These are phyloP conservation scores for Eulemur rubriventer DNA, from an alignment of 2,797 vertebrate species.

Conservation along the genomic window DNA sequence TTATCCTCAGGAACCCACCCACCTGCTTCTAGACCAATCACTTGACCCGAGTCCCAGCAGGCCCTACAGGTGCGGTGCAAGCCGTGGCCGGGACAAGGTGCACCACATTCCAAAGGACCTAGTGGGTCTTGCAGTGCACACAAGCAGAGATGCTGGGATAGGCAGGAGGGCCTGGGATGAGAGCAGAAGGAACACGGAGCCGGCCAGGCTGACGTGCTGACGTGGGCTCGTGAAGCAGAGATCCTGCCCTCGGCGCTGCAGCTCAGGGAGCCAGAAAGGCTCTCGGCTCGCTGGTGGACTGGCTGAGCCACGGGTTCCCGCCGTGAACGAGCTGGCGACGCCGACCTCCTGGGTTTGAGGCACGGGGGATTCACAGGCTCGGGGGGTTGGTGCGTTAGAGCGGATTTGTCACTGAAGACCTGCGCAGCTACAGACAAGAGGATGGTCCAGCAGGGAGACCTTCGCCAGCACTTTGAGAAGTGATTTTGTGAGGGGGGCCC, in stretches of 20 bases:
- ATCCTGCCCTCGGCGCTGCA: too few relatives aligned
- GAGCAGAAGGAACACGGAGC: not conserved
- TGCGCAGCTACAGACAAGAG: rapidly evolving
- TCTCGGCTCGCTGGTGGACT: too few relatives aligned
- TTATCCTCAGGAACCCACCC: not conserved
- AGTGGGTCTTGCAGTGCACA: rapidly evolving
- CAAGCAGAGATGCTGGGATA: not conserved
- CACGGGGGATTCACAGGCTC: too few relatives aligned
- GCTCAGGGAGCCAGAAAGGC: not conserved
- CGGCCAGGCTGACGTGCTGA: not conserved
- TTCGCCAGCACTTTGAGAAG: not conserved
- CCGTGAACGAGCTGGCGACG: too few relatives aligned
- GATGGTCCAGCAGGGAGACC: not conserved
- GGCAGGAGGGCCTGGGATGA: too few relatives aligned
- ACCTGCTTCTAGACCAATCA: not conserved
- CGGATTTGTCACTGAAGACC: not conserved
- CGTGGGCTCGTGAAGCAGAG: not conserved
- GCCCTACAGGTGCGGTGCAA: too few relatives aligned
- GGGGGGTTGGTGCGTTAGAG: not conserved
- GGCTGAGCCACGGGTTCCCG: too few relatives aligned
- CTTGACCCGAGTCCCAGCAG: not conserved
- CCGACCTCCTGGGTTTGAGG: not conserved
- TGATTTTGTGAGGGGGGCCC: not conserved
- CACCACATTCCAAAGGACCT: too few relatives aligned
- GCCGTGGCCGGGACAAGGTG: not conserved